Percentiles rank a stretch among this genome's conserved stretches.
Conservation (phyloP, 2,797 vertebrate species). For the Scolopax rusticola region DNA sequence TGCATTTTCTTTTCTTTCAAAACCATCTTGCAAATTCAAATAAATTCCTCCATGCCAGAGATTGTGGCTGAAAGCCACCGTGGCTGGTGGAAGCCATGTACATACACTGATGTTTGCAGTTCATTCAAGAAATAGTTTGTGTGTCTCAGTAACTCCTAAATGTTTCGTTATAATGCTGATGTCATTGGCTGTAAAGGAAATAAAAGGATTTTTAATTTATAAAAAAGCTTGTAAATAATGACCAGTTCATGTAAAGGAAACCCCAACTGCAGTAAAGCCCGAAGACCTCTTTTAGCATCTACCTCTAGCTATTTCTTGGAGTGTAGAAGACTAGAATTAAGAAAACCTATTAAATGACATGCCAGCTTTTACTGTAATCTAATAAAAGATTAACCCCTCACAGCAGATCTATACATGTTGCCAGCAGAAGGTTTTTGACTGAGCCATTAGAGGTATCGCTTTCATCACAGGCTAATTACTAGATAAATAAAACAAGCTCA, state of each 20-base stretch:
- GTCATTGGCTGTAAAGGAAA: neutral
- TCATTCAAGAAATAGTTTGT: neutral
- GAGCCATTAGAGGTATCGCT: conserved; percentile 29
- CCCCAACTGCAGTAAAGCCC: neutral
- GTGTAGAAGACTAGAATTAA: conserved; percentile 58
- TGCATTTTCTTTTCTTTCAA: neutral
- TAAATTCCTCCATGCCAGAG: neutral
- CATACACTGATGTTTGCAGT: neutral
- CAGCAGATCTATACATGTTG: conserved; percentile 46
- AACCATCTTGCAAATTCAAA: neutral
- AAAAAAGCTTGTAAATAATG: conserved; percentile 38
- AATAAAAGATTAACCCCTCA: conserved; percentile 71
- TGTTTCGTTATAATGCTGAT: neutral
- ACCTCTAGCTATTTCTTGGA: conserved; percentile 50
- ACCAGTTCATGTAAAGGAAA: neutral
- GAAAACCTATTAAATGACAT: conserved; percentile 60
- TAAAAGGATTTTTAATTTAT: neutral
- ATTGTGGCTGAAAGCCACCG: neutral
- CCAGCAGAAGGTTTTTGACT: conserved; percentile 54
- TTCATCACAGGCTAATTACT: conserved; percentile 54
- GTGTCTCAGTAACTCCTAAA: neutral
- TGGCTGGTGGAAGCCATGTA: neutral
- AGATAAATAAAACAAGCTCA: conserved; percentile 61
- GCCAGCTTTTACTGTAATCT: conserved; percentile 63
- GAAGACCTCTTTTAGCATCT: conserved; percentile 38